These are phyloP conservation scores for Salvelinus sp. DNA, from an alignment of 2,113 vertebrate species.

Conservation along the genomic window DNA sequence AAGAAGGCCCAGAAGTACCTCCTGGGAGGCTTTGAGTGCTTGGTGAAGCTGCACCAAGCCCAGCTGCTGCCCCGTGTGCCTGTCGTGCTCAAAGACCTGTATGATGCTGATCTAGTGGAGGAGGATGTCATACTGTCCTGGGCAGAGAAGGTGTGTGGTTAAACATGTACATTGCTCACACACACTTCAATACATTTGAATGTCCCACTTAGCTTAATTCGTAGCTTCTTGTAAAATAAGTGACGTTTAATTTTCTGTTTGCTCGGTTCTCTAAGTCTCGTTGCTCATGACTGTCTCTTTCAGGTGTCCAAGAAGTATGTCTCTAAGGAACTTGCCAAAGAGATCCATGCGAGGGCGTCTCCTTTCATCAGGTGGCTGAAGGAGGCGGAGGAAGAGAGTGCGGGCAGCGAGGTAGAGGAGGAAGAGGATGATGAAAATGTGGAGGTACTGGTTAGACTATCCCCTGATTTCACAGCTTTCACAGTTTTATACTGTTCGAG, in stretches of 20 bases:
- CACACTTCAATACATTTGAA: too few species aligned
- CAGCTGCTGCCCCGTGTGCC: conserved; percentile 91
- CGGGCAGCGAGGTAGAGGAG: conserved; percentile 88
- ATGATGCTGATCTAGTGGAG: conserved; percentile 93
- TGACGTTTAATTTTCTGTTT: not conserved
- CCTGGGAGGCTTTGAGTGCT: conserved; percentile 92
- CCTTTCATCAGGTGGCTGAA: conserved; percentile 98
- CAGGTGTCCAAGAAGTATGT: conserved; percentile 97
- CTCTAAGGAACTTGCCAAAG: conserved; percentile 97
- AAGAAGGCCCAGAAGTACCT: conserved; percentile 97
- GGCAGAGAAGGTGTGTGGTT: conserved; percentile 87
- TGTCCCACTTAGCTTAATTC: too few species aligned
- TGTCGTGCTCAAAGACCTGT: conserved; percentile 93
- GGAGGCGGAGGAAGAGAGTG: conserved; percentile 97
- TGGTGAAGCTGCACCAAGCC: conserved; percentile 91
- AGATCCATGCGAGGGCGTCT: conserved; percentile 94
- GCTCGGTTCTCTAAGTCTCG: not conserved
- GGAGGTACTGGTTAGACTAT: conserved; percentile 75
- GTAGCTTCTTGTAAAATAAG: too few species aligned
- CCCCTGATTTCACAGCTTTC: too few species aligned
- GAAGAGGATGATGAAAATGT: conserved; percentile 83
- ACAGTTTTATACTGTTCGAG: too few species aligned
- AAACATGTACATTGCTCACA: not conserved
- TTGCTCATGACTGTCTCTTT: not conserved
- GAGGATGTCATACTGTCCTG: conserved; percentile 95